A percentile compares a stretch with the other conserved stretches of the same genome.
Conservation (phyloP, 2,113 vertebrate species). For the Megaceryle torquata region DNA sequence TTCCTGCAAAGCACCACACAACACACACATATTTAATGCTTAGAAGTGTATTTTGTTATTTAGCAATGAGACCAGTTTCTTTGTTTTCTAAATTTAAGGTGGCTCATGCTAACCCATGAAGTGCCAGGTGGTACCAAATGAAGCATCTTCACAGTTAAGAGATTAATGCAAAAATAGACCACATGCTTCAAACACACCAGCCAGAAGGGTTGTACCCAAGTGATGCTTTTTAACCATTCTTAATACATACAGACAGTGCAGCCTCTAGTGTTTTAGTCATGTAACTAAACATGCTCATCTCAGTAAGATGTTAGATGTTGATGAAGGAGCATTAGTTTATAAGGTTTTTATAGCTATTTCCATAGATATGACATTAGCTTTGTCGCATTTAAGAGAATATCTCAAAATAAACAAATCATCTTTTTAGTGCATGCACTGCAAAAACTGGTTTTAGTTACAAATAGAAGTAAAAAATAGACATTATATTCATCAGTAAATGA, state of each 20-base stretch:
- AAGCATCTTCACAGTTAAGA: neutral
- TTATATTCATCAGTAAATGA: neutral
- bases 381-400: neutral
- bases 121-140: neutral
- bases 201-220: neutral
- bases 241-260: neutral
- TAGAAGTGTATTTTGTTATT: neutral
- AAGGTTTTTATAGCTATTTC: neutral
- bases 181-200: neutral
- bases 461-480: neutral
- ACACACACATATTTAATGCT: neutral
- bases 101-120: neutral
- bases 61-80: neutral
- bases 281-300: neutral
- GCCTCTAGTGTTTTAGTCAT: neutral
- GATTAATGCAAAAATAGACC: neutral
- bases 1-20: neutral
- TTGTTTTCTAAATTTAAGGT: neutral
- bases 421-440: neutral
- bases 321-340: neutral
- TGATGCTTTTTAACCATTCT: neutral
- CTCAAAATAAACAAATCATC: neutral
- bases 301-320: neutral
- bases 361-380: neutral
- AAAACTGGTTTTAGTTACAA: neutral